Evolutionary conservation across 1,140 invertebrate species (phyloP), one percentile per base, ranked within the genome.

Genomic region (Ectropis grisescens): DNA sequence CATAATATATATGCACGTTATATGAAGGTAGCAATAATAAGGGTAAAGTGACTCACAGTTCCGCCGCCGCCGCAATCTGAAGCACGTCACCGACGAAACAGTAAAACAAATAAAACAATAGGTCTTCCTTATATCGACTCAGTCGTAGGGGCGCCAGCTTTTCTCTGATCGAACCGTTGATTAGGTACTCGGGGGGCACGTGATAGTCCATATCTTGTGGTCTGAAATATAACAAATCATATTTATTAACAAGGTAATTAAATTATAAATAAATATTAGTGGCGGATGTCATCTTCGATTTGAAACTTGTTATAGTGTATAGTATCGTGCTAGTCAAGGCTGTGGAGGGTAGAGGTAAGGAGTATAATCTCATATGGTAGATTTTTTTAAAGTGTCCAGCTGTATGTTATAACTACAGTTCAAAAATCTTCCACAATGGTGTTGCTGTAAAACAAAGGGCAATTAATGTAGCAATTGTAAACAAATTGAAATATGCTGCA

Each of bases 61-160:
- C 97, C 50, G 91, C 89, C 51, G 97, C 97, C 34, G 96, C 97
- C 49, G 93, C 93, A 48, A 99, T 84, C 87, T 99, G 98, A 82
- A 99, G 88, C 46, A 97, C 90, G 87, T 99, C 98, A 57, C 96
- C 96, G 59, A 96, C 93, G 85, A 96, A 98, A 83, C 96, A 98
- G 83, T 99, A 99, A 87, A 99, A 99, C 82, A 99, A 89, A 85
- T 97, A 99, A 87, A 99, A 99, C 51, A 99, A 87, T 59, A 99
- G 87, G 86, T 99, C 98, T 83, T 99, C 98, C 78, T 97, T 96
- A 84, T 99, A 98, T 83, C 96, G 90, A 84, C 92, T 95, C 67
- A 99, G 85, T 85, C 97, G 95, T 64, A 99, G 88, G 56, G 94
- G 93, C 39, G 97, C 94, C 69, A 99, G 85, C 85, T 99, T 95